Base-by-base conservation (phyloP, 2,797 vertebrate species). In the Lepus oiostolus region DNA sequence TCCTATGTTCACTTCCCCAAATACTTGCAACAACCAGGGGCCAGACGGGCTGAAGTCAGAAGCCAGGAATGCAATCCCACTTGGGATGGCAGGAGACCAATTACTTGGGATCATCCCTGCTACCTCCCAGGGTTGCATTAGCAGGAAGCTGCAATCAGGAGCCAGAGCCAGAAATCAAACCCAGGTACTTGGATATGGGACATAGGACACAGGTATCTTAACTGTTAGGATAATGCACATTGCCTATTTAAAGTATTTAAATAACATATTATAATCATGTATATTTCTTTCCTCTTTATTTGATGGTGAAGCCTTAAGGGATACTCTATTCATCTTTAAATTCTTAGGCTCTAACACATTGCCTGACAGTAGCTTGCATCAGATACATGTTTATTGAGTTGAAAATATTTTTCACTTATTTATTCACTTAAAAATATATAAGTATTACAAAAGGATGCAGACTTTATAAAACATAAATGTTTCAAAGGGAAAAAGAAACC, bases 401-500 rank as follows among this genome's bases (percentile, higher is more conserved):
- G 30, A 93, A 87, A 42, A 42, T 42, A 42, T 42, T 42, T 19
- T 90, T 85, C 71, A 93, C 91, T 68, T 76, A 89, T 42, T 42
- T 38, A 94, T 62, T 88, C 67, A 89, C 80, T 94, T 83, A 95
- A 35, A 84, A 95, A 68, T 85, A 92, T 1, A 72, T 2, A 79
- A 88, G 7, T 76, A 17, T 60, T 95, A 89, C 92, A 88, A 88
- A 5, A 94, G 22, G 32, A 85, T 68, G 95, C 93, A 52, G 7
- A 82, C 86, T 95, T 90, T 95, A 22, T 4, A 95, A 96, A 95
- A 79, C 85, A 65, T 75, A 87, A 88, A 85, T 81, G 24, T 88
- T 88, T 91, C 83, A 58, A 42, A 2, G 58, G 8, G 22, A 72
- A 30, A 42, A 58, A 83, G 52, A 62, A 74, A 92, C 35, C 19